phyloP scores from a whole-genome alignment of 2,888 invertebrate species.

The Rambutsinella grinnellia region DNA sequence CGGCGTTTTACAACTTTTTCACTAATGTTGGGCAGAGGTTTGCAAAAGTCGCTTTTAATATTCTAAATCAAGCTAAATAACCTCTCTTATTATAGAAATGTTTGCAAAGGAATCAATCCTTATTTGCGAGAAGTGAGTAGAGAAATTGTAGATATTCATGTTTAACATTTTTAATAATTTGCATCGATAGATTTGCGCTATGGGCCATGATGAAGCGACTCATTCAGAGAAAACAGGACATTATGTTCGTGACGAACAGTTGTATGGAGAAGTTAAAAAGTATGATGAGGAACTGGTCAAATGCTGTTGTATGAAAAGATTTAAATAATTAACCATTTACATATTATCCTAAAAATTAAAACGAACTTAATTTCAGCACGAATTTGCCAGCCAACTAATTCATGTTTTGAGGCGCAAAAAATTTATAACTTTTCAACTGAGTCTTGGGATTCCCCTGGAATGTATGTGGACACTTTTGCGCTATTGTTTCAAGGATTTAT shows the following conservation, averaged over 20 bases:
- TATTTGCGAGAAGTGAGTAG: conserved; percentile 8
- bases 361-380: too few relatives aligned
- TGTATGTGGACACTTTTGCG: conserved; percentile 32
- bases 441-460: conserved; percentile 13
- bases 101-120: conserved; percentile 4
- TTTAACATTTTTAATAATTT: too few relatives aligned
- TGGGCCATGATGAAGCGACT: background rate
- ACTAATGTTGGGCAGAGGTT: conserved; percentile 14
- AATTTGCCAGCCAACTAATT: background rate
- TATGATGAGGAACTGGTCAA: background rate
- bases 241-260: background rate
- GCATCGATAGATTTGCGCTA: conserved; percentile 11
- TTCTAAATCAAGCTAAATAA: too few relatives aligned
- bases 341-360: too few relatives aligned
- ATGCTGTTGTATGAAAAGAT: background rate
- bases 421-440: conserved; percentile 26
- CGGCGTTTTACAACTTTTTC: conserved; percentile 10
- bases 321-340: too few relatives aligned
- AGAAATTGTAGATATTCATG: too few relatives aligned
- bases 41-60: too few relatives aligned
- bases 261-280: background rate
- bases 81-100: conserved; percentile 18
- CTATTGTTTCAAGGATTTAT: conserved; percentile 57
- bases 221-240: conserved; percentile 5
- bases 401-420: conserved; percentile 35